Conservation (phyloP, 2,113 vertebrate genomes). For the Stigmatopora argus region DNA sequence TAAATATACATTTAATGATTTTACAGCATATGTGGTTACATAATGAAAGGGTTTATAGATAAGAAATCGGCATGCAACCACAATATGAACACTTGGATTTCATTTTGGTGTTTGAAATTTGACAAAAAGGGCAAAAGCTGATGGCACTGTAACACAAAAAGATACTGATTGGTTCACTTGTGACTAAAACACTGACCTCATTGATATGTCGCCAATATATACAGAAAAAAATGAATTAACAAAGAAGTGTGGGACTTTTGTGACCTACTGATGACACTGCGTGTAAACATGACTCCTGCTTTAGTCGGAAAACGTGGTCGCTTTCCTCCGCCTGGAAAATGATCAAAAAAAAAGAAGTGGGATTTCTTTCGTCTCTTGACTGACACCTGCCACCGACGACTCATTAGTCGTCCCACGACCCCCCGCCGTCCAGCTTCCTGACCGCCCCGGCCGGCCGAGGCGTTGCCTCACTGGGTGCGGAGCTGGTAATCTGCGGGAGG, state of each 20-base stretch:
- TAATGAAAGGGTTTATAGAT: conserved; percentile 31
- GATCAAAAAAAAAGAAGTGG: conserved; percentile 31
- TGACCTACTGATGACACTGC: conserved; percentile 12
- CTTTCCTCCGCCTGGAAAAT: conserved; percentile 39
- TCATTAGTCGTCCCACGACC: conserved; percentile 41
- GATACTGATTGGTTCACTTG: conserved; percentile 33
- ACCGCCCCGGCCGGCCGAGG: conserved; percentile 28
- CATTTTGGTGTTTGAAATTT: conserved; percentile 12
- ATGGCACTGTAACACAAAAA: conserved; percentile 22
- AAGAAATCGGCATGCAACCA: conserved; percentile 14
- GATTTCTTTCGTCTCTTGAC: conserved; percentile 40
- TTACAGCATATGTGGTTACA: conserved; percentile 49
- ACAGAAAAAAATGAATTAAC: conserved; percentile 49
- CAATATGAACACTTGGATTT: not conserved
- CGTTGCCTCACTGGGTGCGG: conserved; percentile 70
- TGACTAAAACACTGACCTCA: conserved; percentile 57
- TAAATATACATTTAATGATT: conserved; percentile 70
- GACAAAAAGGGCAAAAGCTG: conserved; percentile 21
- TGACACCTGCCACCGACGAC: conserved; percentile 54
- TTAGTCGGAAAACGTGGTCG: conserved; percentile 19
- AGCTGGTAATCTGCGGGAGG: conserved; percentile 74
- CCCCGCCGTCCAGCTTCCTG: conserved; percentile 50
- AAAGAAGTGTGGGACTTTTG: conserved; percentile 22
- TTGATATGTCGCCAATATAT: conserved; percentile 56
- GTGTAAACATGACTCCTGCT: conserved; percentile 55